Percentiles rank a stretch among this genome's conserved stretches.
Conservation (phyloP, 2,113 vertebrate species). For the Cyrtonyx montezumae region DNA sequence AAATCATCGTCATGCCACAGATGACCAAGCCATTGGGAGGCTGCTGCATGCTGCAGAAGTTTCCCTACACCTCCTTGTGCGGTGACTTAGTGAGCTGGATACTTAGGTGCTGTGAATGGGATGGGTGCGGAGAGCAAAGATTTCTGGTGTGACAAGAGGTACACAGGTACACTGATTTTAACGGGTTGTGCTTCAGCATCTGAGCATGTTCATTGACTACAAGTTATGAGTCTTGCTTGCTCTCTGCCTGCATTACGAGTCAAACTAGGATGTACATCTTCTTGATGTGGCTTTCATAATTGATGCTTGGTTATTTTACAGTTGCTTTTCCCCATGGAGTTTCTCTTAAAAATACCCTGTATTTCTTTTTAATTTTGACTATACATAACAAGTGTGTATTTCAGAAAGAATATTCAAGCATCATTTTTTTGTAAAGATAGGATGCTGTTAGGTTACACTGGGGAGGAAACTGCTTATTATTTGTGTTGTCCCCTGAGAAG, state of each 20-base stretch:
- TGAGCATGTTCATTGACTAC: not conserved
- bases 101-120: rapidly evolving
- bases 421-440: conserved; percentile 17
- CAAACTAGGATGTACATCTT: conserved; percentile 34
- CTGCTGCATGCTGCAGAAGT: not conserved
- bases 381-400: conserved; percentile 4
- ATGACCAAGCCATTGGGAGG: not conserved
- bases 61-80: not conserved
- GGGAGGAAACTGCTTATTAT: conserved; percentile 3
- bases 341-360: conserved; percentile 51
- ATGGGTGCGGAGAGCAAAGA: not conserved
- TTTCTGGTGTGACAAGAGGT: not conserved
- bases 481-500: conserved; percentile 4
- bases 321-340: conserved; percentile 33
- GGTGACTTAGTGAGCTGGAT: not conserved
- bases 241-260: conserved; percentile 46
- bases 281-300: conserved; percentile 53
- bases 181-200: not conserved
- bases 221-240: conserved; percentile 24
- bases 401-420: conserved; percentile 7
- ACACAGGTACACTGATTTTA: not conserved
- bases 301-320: conserved; percentile 51
- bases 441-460: conserved; percentile 1
- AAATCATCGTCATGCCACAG: not conserved
- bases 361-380: conserved; percentile 58